phyloP scores from a whole-genome alignment of 1,140 invertebrate species.

The Polypedilum pembai region DNA sequence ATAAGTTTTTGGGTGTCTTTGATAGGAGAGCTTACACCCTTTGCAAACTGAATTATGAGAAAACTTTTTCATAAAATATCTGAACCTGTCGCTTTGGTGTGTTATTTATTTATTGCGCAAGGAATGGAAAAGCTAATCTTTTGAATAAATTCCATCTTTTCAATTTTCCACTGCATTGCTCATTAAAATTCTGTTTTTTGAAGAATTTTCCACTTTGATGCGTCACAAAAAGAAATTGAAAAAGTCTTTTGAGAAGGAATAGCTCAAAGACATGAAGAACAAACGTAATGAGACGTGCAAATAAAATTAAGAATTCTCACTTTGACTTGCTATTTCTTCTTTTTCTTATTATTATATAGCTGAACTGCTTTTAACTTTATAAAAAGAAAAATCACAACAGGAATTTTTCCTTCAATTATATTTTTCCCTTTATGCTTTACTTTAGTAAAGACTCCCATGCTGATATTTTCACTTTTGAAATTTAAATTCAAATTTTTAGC shows the following conservation, averaged over 20 bases:
- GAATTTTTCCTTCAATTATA: too few relatives aligned
- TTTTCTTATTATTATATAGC: too few relatives aligned
- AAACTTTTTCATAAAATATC: neutral
- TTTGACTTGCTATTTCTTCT: too few relatives aligned
- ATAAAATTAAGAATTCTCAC: conserved; percentile 27
- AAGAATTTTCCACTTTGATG: conserved; percentile 13
- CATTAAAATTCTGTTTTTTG: conserved; percentile 7
- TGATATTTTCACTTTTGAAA: too few relatives aligned
- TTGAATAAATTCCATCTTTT: conserved; percentile 19
- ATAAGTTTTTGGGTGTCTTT: neutral
- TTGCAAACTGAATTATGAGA: neutral
- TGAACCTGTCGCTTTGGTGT: neutral
- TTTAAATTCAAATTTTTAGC: too few relatives aligned
- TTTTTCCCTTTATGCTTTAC: too few relatives aligned
- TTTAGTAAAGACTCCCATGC: too few relatives aligned
- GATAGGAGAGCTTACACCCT: neutral
- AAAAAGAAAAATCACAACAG: too few relatives aligned
- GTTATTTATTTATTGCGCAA: neutral
- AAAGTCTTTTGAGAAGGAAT: neutral
- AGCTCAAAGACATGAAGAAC: neutral
- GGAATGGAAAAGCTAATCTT: conserved; percentile 9
- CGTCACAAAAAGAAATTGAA: neutral
- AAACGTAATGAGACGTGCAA: conserved; percentile 22
- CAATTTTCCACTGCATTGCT: conserved; percentile 25
- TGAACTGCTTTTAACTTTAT: too few relatives aligned